Evolutionary conservation across 2,797 vertebrate genomes (phyloP).

Genomic region (Salmo trutta): DNA sequence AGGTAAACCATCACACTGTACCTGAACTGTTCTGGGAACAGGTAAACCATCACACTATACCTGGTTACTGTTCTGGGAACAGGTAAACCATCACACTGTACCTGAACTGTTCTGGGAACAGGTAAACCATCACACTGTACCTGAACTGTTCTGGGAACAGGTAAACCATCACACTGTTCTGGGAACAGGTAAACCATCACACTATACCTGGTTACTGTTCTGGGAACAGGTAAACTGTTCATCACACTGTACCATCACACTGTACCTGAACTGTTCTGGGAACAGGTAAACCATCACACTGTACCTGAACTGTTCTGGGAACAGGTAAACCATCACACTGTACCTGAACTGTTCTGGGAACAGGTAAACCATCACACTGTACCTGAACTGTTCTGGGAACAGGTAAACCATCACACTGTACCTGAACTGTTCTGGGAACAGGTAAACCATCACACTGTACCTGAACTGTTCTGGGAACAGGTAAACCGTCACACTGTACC

Average conservation of each 20-base stretch:
- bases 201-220: no score
- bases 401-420: no score
- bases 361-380: no score
- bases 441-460: no score
- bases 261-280: no score
- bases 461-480: no score
- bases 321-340: neutral
- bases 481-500: no score
- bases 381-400: no score
- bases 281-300: neutral
- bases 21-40: neutral
- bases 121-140: neutral
- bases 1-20: neutral
- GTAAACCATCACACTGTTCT: neutral
- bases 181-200: neutral
- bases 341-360: no score
- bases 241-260: neutral
- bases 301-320: no score
- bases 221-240: neutral
- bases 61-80: neutral
- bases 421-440: no score
- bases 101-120: neutral
- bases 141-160: neutral
- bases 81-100: neutral
- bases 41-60: neutral